Evolutionary conservation across 30 jellyfish, hydroid and myxozoan genomes (phyloP).

Genomic region (Phacellophora camtschatica): DNA sequence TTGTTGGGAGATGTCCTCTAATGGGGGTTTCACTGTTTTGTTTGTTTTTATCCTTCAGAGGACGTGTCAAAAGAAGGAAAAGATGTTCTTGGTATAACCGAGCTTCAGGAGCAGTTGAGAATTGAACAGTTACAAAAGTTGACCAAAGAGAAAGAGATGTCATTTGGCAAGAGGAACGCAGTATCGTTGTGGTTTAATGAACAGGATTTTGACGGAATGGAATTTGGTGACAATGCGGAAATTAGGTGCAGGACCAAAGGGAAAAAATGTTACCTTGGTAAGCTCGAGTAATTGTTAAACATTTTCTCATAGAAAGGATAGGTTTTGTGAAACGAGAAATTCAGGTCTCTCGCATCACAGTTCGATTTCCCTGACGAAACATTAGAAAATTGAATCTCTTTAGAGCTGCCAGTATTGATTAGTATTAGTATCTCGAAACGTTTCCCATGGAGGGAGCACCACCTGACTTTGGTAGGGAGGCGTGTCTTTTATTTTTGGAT

Average conservation of each 20-base stretch:
- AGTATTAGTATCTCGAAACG: too few relatives aligned
- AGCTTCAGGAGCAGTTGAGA: constrained; percentile 6
- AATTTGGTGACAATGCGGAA: constrained; percentile 47
- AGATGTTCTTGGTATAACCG: constrained; percentile 44
- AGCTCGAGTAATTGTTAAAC: too few relatives aligned
- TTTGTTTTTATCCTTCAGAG: constrained; percentile 32
- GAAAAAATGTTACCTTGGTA: constrained; percentile 47
- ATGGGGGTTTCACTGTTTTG: neutral
- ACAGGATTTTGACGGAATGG: constrained; percentile 77
- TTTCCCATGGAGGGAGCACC: too few relatives aligned
- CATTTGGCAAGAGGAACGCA: neutral
- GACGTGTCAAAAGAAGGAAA: constrained; percentile 72
- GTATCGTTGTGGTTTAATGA: constrained; percentile 82
- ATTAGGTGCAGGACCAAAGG: constrained; percentile 86
- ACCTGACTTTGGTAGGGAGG: too few relatives aligned
- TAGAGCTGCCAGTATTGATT: too few relatives aligned
- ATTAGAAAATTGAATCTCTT: too few relatives aligned
- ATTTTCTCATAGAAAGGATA: too few relatives aligned
- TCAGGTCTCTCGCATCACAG: too few relatives aligned
- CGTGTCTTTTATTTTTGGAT: too few relatives aligned
- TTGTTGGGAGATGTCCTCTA: too few relatives aligned
- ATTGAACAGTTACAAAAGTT: constrained; percentile 17
- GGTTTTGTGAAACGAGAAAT: too few relatives aligned
- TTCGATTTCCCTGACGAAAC: too few relatives aligned
- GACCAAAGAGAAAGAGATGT: constrained; percentile 38